Conservation (phyloP, 2,797 vertebrate species). For the Argya squamiceps region DNA sequence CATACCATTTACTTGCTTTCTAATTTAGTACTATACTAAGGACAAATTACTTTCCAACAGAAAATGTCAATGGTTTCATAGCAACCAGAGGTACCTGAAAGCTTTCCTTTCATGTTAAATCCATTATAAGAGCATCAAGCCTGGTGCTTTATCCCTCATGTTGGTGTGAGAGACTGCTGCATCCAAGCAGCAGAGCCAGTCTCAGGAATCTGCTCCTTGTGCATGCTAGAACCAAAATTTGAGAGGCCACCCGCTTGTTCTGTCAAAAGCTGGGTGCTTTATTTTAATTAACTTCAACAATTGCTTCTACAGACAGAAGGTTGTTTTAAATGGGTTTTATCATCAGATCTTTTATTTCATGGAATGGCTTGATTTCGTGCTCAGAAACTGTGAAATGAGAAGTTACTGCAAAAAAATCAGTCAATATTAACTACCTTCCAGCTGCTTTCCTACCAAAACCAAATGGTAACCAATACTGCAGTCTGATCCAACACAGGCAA, state of each 20-base stretch:
- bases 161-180: neutral
- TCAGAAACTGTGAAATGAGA: constrained; percentile 44
- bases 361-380: constrained; percentile 29
- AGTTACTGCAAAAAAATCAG: neutral
- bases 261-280: neutral
- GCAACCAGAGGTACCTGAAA: constrained; percentile 45
- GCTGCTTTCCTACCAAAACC: neutral
- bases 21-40: constrained; percentile 23
- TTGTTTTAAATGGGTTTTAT: constrained; percentile 12
- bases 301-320: neutral
- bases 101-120: constrained; percentile 37
- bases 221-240: neutral
- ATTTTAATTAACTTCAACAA: constrained; percentile 8
- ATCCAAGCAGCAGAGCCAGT: neutral
- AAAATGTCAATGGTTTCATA: constrained; percentile 58
- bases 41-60: constrained; percentile 31
- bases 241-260: neutral
- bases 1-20: constrained; percentile 30
- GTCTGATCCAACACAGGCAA: neutral
- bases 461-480: neutral
- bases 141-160: neutral
- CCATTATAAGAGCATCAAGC: neutral
- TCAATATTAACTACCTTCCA: neutral
- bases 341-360: neutral
- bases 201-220: neutral